phyloP scores from a whole-genome alignment of 1,140 invertebrate species.

The Neoseiulus cucumeris region DNA sequence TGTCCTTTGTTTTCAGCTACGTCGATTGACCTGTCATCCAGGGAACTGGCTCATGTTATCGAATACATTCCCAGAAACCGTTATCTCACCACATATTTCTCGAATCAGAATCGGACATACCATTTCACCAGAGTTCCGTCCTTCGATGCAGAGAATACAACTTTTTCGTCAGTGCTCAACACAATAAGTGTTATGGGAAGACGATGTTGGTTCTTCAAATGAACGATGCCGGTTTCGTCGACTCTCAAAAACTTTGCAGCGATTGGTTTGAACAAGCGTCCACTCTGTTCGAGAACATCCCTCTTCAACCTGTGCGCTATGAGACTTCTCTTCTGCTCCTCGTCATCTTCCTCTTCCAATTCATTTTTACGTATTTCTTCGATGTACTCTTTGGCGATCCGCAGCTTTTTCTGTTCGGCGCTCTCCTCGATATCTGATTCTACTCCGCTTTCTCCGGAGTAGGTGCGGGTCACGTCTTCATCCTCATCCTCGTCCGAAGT shows the following conservation, averaged over 20 bases:
- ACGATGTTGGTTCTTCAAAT: constrained; percentile 35
- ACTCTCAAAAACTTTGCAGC: constrained; percentile 13
- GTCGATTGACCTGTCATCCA: not conserved
- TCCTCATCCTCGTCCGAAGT: not conserved
- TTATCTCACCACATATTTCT: not conserved
- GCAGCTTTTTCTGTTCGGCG: constrained; percentile 64
- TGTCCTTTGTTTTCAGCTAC: constrained; percentile 19
- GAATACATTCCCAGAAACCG: not conserved
- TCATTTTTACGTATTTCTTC: constrained; percentile 52
- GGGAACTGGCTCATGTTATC: not conserved
- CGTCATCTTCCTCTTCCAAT: constrained; percentile 42
- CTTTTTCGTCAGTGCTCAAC: constrained; percentile 48
- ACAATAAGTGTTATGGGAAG: constrained; percentile 58
- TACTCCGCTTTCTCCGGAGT: constrained; percentile 13
- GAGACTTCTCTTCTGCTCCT: constrained; percentile 27
- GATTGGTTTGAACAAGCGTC: constrained; percentile 12
- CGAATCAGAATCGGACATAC: constrained; percentile 29
- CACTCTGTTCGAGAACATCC: constrained; percentile 41
- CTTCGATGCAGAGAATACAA: constrained; percentile 63
- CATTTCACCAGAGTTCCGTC: constrained; percentile 68
- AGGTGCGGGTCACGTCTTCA: not conserved
- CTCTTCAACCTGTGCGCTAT: constrained; percentile 33
- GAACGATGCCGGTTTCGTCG: not conserved
- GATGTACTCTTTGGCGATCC: constrained; percentile 69
- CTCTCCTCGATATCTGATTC: constrained; percentile 43